Percentiles rank a stretch among this genome's conserved stretches.
These are phyloP conservation scores for Triops longicaudatus DNA, from an alignment of 1,140 invertebrate genomes.

Conservation along the genomic window DNA sequence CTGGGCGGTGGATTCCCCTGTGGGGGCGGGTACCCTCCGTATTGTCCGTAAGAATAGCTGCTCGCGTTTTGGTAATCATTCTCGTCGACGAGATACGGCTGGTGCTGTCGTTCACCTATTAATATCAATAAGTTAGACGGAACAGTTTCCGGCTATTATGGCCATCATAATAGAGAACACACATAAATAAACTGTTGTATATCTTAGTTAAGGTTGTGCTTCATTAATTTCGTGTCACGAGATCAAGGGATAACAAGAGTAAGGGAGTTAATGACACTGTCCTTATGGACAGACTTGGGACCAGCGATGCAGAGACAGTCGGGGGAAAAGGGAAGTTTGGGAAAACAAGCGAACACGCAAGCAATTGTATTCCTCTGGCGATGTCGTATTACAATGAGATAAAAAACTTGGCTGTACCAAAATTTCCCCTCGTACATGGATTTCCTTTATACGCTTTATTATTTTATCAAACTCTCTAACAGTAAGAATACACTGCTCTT, in stretches of 20 bases:
- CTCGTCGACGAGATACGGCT: background rate
- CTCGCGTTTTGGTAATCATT: background rate
- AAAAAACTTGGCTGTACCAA: too few relatives aligned
- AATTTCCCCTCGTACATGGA: too few relatives aligned
- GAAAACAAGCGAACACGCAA: background rate
- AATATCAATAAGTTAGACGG: background rate
- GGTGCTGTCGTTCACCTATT: constrained; percentile 8
- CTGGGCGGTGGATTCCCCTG: background rate
- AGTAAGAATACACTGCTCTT: too few relatives aligned
- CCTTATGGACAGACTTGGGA: background rate
- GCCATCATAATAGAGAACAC: background rate
- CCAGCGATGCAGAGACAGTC: background rate
- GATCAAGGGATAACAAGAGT: constrained; percentile 4
- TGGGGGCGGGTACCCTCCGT: background rate
- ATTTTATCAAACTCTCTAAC: too few relatives aligned
- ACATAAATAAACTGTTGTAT: background rate
- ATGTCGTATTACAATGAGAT: too few relatives aligned
- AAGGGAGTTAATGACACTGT: background rate
- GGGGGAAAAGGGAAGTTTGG: background rate
- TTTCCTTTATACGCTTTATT: too few relatives aligned
- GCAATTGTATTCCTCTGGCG: too few relatives aligned
- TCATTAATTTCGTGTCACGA: constrained; percentile 15
- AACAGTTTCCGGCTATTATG: background rate
- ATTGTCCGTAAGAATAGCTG: background rate
- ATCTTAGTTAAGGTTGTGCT: constrained; percentile 7